Evolutionary conservation across 2,113 vertebrate species (phyloP), one percentile per base, ranked within the genome.

Genomic region (Bujurquina vittata): DNA sequence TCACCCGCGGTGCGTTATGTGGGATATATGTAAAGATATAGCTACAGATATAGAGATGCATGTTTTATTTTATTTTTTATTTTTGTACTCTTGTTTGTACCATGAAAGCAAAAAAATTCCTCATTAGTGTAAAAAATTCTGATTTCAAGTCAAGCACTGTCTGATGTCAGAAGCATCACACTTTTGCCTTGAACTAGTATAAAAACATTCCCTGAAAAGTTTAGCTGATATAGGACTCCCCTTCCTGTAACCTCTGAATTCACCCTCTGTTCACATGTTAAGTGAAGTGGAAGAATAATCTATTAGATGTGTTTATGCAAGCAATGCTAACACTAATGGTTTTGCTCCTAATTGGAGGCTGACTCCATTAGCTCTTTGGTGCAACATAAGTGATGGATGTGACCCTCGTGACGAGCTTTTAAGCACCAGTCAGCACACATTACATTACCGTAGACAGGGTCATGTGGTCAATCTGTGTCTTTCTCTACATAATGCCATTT

Each of bases 331-430:
- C 77, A 4, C 77, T 84, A 83, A 86, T 86, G 87, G 76, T 23
- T 65, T 43, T 61, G 22, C 2, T 3, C 72, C 76, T 37, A 75
- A 49, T 75, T 61, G 65, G 79, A 72, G 57, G 77, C 77, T 61
- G 78, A 60, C 74, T 77, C 88, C 83, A 90, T 94, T 93, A 92
- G 86, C 85, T 84, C 72, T 15, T 61, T 10, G 60, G 49, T 65
- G 63, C 69, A 37, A 37, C 65, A 33, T 84, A 80, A 90, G 62
- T 83, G 89, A 92, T 88, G 86, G 85, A 89, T 90, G 81, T 75
- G 87, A 65, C 81, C 78, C 81, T 20, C 8, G 33, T 84, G 69
- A 87, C 9, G 61, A 63, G 75, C 55, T 79, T 43, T 59, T 37
- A 46, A 65, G 76, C 73, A 37, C 73, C 55, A 67, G 73, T 77